phyloP scores from a whole-genome alignment of 2,888 invertebrate genomes.

The Hermodice carunculata region DNA sequence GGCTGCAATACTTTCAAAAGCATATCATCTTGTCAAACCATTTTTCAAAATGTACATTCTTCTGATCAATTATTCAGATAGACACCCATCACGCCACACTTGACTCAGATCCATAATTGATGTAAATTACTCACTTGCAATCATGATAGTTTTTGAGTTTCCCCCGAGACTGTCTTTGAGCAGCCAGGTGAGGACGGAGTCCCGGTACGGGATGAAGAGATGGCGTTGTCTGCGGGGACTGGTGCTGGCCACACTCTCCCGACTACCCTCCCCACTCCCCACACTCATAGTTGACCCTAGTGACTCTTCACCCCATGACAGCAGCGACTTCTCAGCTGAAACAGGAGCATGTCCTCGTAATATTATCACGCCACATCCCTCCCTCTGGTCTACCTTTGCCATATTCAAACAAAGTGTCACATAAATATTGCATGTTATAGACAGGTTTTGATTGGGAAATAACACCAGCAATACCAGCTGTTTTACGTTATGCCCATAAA shows the following conservation, averaged over 20 bases:
- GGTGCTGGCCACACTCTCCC: conserved; percentile 1
- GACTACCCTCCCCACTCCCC: background rate
- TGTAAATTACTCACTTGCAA: conserved; percentile 80
- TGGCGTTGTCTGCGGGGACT: conserved; percentile 10
- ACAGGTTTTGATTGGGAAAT: no score
- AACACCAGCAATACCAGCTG: no score
- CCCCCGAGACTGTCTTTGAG: conserved; percentile 85
- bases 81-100: no score
- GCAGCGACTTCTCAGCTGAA: conserved; percentile 9
- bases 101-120: no score
- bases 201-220: conserved; percentile 81
- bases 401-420: no score
- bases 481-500: no score
- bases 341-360: background rate
- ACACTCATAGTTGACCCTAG: background rate
- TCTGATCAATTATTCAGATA: no score
- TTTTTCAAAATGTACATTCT: no score
- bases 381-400: background rate
- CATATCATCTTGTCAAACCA: no score
- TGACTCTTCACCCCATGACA: background rate
- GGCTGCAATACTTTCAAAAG: no score
- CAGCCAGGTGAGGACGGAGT: conserved; percentile 85
- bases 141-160: conserved; percentile 82
- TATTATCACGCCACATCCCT: background rate
- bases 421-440: no score